These are phyloP conservation scores for Medauroidea extradentata DNA, from an alignment of 1,140 invertebrate genomes.

Conservation along the genomic window DNA sequence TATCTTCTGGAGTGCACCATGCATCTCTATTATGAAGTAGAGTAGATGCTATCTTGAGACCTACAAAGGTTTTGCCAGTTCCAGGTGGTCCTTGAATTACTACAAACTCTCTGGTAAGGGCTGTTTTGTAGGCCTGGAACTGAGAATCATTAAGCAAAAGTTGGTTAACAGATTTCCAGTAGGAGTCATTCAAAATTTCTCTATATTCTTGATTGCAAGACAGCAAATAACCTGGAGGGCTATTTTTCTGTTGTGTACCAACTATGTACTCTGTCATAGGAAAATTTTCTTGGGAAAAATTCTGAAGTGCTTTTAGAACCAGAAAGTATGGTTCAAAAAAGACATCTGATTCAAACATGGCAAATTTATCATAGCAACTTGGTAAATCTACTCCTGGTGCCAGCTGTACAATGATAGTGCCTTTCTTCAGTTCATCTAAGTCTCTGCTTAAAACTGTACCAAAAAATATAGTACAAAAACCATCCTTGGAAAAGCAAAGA, in stretches of 20 bases:
- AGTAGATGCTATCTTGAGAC: constrained; percentile 34
- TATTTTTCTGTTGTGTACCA: constrained; percentile 13
- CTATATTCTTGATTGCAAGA: too few relatives aligned
- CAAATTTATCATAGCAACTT: constrained; percentile 41
- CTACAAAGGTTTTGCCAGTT: constrained; percentile 52
- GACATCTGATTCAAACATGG: constrained; percentile 58
- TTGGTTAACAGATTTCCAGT: constrained; percentile 21
- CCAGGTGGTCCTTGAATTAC: constrained; percentile 58
- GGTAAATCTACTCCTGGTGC: too few relatives aligned
- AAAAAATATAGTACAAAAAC: constrained; percentile 62
- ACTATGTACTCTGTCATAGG: constrained; percentile 33
- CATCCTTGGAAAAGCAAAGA: constrained; percentile 61
- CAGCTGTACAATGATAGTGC: constrained; percentile 24
- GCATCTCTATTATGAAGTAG: constrained; percentile 28
- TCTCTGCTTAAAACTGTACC: constrained; percentile 60
- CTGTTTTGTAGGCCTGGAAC: constrained; percentile 27
- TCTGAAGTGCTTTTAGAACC: constrained; percentile 26
- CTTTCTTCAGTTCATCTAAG: constrained; percentile 34
- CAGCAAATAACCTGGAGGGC: constrained; percentile 19
- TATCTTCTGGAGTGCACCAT: constrained; percentile 17
- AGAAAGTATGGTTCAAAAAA: constrained; percentile 32
- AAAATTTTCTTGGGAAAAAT: constrained; percentile 23
- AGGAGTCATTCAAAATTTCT: constrained; percentile 22
- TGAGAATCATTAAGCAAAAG: constrained; percentile 33
- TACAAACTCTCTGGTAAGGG: constrained; percentile 33